A percentile compares a stretch with the other conserved stretches of the same genome.
These are phyloP conservation scores for Herpailurus yagouaroundi DNA, from an alignment of 2,113 vertebrate genomes.

Conservation along the genomic window DNA sequence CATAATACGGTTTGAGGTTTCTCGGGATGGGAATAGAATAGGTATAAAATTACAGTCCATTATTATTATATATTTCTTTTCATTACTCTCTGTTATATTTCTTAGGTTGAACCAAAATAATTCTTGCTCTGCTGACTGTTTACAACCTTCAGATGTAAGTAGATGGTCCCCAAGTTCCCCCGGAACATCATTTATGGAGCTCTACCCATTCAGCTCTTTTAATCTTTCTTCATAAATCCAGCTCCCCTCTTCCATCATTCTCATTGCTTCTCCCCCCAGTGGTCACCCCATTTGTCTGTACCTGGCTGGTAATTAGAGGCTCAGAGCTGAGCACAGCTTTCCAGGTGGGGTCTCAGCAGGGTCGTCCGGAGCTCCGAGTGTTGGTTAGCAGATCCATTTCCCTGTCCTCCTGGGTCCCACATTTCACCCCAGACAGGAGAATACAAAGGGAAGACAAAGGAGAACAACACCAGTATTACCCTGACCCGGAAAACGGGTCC, in stretches of 20 bases:
- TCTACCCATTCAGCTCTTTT: slow-evolving; percentile 57
- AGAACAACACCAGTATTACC: background rate
- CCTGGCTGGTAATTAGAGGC: slow-evolving; percentile 58
- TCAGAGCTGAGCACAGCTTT: background rate
- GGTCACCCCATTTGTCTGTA: slow-evolving; percentile 42
- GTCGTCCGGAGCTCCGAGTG: background rate
- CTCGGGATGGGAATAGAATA: slow-evolving; percentile 62
- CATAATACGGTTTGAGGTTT: slow-evolving; percentile 53
- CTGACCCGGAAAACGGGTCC: background rate
- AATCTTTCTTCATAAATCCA: slow-evolving; percentile 63
- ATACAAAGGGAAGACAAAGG: background rate
- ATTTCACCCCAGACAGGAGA: slow-evolving; percentile 47
- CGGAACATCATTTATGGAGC: slow-evolving; percentile 38
- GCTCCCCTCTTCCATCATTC: slow-evolving; percentile 40
- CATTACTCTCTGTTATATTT: slow-evolving; percentile 69
- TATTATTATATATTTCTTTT: slow-evolving; percentile 75
- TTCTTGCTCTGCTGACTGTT: slow-evolving; percentile 65
- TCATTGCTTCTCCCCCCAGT: background rate
- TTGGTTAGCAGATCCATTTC: slow-evolving; percentile 49
- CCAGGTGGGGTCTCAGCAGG: slow-evolving; percentile 47
- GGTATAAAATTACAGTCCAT: slow-evolving; percentile 64
- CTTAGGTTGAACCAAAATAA: slow-evolving; percentile 56
- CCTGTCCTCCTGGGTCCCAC: background rate
- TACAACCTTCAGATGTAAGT: slow-evolving; percentile 23
- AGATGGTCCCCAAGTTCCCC: slow-evolving; percentile 31